Conservation (phyloP, 2,888 invertebrate genomes). For the Tenthredo scrophulariae region DNA sequence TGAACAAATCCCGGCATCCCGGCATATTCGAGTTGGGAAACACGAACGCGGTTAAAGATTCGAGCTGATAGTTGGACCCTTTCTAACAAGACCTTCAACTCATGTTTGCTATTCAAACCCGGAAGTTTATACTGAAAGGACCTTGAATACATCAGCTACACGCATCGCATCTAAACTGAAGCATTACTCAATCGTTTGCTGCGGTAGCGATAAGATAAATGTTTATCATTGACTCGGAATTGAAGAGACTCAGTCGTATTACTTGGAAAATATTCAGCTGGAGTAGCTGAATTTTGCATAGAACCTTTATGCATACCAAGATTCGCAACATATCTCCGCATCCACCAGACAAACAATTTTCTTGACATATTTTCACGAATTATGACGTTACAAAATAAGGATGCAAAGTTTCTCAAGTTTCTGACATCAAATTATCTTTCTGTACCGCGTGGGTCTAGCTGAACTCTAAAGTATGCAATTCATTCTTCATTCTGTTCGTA, state of each 20-base stretch:
- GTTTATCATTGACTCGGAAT: not conserved
- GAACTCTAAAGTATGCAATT: not conserved
- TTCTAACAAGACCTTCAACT: constrained; percentile 22
- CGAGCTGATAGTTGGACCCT: not conserved
- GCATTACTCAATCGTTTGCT: constrained; percentile 7
- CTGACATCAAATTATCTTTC: not conserved
- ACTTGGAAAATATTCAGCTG: not conserved
- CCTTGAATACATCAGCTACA: constrained; percentile 25
- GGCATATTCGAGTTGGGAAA: not conserved
- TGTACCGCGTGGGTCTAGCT: not conserved
- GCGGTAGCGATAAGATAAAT: constrained; percentile 37
- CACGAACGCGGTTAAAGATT: not conserved
- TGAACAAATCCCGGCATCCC: not conserved
- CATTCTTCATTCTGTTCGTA: not conserved
- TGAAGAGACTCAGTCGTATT: not conserved
- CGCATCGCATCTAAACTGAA: constrained; percentile 18
- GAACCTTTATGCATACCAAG: not conserved
- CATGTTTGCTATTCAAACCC: not conserved
- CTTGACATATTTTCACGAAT: not conserved
- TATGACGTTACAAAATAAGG: not conserved
- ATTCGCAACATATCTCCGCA: not conserved
- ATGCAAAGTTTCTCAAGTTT: not conserved
- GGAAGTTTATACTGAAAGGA: not conserved
- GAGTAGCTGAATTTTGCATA: not conserved
- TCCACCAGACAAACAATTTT: not conserved